Base-by-base conservation (phyloP, 2,113 vertebrate species). In the Rhinichthys klamathensis region DNA sequence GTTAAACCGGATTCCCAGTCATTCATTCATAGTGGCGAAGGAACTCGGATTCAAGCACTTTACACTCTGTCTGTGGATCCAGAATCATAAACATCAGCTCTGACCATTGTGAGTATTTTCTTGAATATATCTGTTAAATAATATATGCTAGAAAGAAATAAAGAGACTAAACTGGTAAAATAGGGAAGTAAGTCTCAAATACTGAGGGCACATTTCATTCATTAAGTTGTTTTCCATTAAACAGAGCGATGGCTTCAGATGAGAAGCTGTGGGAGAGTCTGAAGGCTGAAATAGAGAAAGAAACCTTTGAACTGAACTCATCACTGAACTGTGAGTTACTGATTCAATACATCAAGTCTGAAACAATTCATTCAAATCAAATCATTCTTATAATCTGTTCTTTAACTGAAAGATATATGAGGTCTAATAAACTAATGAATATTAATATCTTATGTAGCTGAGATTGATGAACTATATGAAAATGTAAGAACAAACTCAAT, bases 391-490 rank as follows among this genome's bases (percentile, higher is more conserved):
- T 25, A 25, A 61, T 61, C 23, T 54, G 51, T 16, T 18, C 58
- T 61, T 10, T 61, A 10, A 25, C 58, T 61, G 18, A 21, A 54
- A 54, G 6, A 54, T 21, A 21, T 54, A 16, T 4, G 0, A 12
- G 16, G 16, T 54, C 51, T 18, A 6, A 21, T 3, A 21, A 21
- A 54, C 6, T 12, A 41, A n/a, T 41, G 9, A 4, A 41, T 38
- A 21, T 70, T 21, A 10, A 41, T n/a, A 6, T 44, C 4, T 35
- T 54, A 18, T 3, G 3, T 8, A 60, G 75, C 54, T 58, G 75
- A 78, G 32, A 78, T n/a, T 3, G 75, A 78, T 38, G 75, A 78
- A 58, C 54, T 38, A 18, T 78, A 78, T 8, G 75, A 60, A 58
- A 60, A 58, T 2, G 75, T 78, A n/a, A 78, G 21, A 78, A 7